Percentiles rank a stretch among this genome's conserved stretches.
phyloP scores from a whole-genome alignment of 2,888 invertebrate species.

The Drosophila leonis region DNA sequence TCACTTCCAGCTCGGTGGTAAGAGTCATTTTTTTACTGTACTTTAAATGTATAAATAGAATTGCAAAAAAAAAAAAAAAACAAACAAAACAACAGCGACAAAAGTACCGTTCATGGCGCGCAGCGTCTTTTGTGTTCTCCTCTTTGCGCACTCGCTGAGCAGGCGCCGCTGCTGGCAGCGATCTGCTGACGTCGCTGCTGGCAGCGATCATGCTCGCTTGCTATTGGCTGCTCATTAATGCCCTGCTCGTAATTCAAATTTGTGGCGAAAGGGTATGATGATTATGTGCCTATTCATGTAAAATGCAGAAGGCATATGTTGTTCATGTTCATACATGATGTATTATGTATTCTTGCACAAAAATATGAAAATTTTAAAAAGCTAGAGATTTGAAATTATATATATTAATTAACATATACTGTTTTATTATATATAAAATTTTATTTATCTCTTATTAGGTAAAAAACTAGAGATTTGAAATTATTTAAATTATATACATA shows the following conservation, averaged over 20 bases:
- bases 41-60: background rate
- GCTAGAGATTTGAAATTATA: too few species aligned
- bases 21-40: slow-evolving; percentile 36
- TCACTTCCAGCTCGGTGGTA: slow-evolving; percentile 85
- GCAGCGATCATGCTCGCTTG: background rate
- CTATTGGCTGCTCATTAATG: background rate
- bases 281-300: background rate
- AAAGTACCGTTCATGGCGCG: background rate
- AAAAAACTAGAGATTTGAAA: too few species aligned
- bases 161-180: background rate
- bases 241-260: background rate
- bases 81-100: background rate
- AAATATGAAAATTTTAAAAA: too few species aligned
- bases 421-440: too few species aligned
- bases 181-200: background rate
- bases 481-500: too few species aligned
- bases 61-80: background rate
- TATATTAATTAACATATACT: too few species aligned
- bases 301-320: too few species aligned
- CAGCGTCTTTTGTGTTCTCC: background rate
- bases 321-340: too few species aligned
- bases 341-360: too few species aligned
- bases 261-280: background rate
- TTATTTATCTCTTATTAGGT: too few species aligned
- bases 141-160: background rate